These are phyloP conservation scores for Pterostichus niger DNA, from an alignment of 2,888 invertebrate genomes.

Conservation along the genomic window DNA sequence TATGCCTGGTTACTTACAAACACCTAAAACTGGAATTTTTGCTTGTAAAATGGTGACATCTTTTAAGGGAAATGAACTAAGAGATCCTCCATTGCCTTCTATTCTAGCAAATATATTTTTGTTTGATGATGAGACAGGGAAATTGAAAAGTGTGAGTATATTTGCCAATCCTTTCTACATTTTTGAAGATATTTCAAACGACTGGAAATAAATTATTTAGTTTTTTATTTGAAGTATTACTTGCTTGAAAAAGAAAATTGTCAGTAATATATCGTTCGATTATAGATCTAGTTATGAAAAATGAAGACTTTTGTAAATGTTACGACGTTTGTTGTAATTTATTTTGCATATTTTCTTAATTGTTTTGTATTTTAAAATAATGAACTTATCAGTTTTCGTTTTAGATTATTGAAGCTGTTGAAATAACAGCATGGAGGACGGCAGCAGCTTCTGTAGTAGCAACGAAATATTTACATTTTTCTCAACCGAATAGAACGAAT, in stretches of 20 bases:
- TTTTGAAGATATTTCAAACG: neutral
- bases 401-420: slow-evolving; percentile 78
- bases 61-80: slow-evolving; percentile 74
- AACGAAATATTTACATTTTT: slow-evolving; percentile 78
- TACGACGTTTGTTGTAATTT: too few relatives aligned
- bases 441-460: slow-evolving; percentile 81
- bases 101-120: slow-evolving; percentile 77
- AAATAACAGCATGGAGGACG: slow-evolving; percentile 81
- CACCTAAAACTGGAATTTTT: slow-evolving; percentile 71
- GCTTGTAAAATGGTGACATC: slow-evolving; percentile 79
- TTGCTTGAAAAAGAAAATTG: too few relatives aligned
- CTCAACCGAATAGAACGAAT: slow-evolving; percentile 70
- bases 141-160: slow-evolving; percentile 75
- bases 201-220: too few relatives aligned
- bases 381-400: neutral
- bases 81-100: slow-evolving; percentile 74
- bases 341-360: too few relatives aligned
- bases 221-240: too few relatives aligned
- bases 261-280: too few relatives aligned
- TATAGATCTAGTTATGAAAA: too few relatives aligned
- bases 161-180: slow-evolving; percentile 21
- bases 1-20: slow-evolving; percentile 78
- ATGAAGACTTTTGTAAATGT: too few relatives aligned
- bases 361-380: too few relatives aligned
- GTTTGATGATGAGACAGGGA: slow-evolving; percentile 76